Conservation (phyloP, 2,888 invertebrate genomes). For the Morpho deidamia region DNA sequence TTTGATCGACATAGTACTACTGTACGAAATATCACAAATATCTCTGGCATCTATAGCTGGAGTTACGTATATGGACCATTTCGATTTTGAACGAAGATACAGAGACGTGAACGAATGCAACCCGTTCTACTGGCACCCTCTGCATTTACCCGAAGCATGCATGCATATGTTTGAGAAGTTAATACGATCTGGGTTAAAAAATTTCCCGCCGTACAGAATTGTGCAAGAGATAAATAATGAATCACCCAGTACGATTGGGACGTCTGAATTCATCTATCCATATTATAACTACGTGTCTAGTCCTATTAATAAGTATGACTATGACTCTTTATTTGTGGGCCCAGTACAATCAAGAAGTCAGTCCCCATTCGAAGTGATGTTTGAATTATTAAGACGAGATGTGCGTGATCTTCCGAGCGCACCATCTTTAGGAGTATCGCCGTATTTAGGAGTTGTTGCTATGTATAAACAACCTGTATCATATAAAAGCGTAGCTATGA, state of each 20-base stretch:
- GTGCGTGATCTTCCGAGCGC: constrained; percentile 40
- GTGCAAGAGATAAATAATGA: constrained; percentile 33
- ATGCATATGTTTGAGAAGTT: constrained; percentile 45
- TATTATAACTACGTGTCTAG: not conserved
- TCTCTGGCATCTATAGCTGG: constrained; percentile 50
- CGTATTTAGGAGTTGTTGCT: constrained; percentile 48
- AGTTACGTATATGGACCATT: constrained; percentile 58
- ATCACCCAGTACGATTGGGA: not conserved
- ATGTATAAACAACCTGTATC: constrained; percentile 59
- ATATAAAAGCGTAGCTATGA: constrained; percentile 41
- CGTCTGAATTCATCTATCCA: constrained; percentile 14
- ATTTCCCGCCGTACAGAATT: constrained; percentile 33
- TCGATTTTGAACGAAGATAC: constrained; percentile 55
- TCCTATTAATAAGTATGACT: not conserved
- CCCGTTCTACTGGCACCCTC: constrained; percentile 60
- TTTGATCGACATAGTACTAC: constrained; percentile 9
- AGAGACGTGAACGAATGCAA: constrained; percentile 54
- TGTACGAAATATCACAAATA: constrained; percentile 21
- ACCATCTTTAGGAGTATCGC: constrained; percentile 41
- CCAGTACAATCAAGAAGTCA: constrained; percentile 3
- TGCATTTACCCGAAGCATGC: constrained; percentile 58
- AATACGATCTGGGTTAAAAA: constrained; percentile 39
- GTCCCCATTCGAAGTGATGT: constrained; percentile 42
- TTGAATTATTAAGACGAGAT: constrained; percentile 44
- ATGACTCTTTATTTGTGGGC: not conserved